phyloP scores from a whole-genome alignment of 2,113 vertebrate species.

The Pteropus alecto region DNA sequence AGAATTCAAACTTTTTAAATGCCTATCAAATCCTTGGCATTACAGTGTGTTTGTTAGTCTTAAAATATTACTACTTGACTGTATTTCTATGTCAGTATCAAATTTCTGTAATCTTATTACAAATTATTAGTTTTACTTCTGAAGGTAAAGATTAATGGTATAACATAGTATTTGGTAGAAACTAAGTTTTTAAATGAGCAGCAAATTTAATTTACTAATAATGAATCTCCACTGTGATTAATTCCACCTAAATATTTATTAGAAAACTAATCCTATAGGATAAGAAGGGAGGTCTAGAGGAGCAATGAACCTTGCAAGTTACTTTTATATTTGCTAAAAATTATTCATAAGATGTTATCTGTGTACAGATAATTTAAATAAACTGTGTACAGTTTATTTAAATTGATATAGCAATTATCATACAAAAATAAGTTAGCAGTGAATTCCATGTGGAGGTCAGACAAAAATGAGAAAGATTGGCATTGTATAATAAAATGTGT shows the following conservation, averaged over 20 bases:
- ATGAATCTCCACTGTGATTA: neutral
- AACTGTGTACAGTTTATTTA: neutral
- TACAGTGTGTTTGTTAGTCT: neutral
- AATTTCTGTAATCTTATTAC: neutral
- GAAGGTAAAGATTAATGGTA: neutral
- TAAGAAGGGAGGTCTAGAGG: neutral
- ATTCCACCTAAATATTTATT: neutral
- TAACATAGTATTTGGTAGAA: neutral
- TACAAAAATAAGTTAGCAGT: neutral
- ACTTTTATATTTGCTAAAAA: neutral
- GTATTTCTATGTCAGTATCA: neutral
- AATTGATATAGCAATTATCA: neutral
- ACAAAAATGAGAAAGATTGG: neutral
- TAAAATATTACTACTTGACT: neutral
- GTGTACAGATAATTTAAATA: neutral
- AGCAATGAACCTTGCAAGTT: neutral
- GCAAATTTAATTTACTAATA: neutral
- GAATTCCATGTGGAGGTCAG: neutral
- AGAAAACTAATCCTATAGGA: neutral
- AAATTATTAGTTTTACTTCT: neutral
- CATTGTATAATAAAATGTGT: neutral
- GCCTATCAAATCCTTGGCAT: neutral
- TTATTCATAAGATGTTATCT: neutral
- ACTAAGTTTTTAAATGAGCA: neutral
- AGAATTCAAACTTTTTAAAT: neutral